These are phyloP conservation scores for Neopipo cinnamomea DNA, from an alignment of 2,113 vertebrate species.

Conservation along the genomic window DNA sequence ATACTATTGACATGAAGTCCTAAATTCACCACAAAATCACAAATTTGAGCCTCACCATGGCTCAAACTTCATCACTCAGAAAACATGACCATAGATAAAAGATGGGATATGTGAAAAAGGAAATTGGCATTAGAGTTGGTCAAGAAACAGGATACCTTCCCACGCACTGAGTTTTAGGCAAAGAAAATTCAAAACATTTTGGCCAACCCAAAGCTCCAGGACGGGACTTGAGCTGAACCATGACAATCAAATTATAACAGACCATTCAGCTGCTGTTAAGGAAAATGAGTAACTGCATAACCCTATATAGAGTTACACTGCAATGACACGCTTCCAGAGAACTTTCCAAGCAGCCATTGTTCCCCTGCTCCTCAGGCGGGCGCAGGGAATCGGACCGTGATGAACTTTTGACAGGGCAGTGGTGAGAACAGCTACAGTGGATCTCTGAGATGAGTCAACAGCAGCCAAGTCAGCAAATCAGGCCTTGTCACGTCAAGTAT, in stretches of 20 bases:
- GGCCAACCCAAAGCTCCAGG: background rate
- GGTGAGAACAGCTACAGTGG: background rate
- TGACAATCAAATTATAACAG: background rate
- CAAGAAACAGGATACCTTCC: background rate
- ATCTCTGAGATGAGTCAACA: background rate
- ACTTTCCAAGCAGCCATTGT: background rate
- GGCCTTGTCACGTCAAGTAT: background rate
- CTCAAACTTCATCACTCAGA: background rate
- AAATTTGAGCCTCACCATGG: background rate
- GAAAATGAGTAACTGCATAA: background rate
- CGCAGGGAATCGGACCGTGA: background rate
- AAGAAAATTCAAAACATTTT: background rate
- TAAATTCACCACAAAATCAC: too few species aligned
- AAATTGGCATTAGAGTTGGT: background rate
- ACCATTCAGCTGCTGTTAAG: constrained; percentile 14
- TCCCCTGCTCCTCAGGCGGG: constrained; percentile 8
- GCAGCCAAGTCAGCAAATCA: background rate
- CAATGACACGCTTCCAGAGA: background rate
- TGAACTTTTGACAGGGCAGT: background rate
- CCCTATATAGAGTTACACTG: background rate
- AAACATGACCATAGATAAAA: background rate
- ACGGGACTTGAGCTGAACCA: background rate
- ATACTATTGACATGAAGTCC: background rate
- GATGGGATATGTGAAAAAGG: background rate
- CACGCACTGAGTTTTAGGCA: background rate